Evolutionary conservation across 2,888 invertebrate genomes (phyloP), one percentile per base, ranked within the genome.

Genomic region (Troides aeacus): DNA sequence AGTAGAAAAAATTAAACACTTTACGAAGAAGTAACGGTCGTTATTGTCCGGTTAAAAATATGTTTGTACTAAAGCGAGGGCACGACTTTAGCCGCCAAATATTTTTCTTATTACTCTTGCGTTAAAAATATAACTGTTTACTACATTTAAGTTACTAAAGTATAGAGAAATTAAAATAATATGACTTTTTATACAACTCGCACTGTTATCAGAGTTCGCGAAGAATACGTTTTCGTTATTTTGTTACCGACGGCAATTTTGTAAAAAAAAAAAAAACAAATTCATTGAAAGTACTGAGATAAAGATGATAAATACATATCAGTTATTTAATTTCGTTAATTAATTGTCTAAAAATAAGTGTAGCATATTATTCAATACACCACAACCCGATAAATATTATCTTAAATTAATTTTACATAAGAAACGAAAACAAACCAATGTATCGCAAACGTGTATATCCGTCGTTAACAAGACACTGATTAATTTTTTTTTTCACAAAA

Each of bases 1-100:
- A 64, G 72, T 61, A 71, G 72, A 72, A 75, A 75, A 76, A 77
- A 76, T 73, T 17, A 76, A 74, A 53, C 73, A 63, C 59, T 72
- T 63, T 64, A 69, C 76, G 83, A 81, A 83, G 82, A 73, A 58
- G 61, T 74, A 75, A 81, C 74, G 74, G 76, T 73, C 15, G n/a
- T 71, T 39, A 66, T 74, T 74, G 69, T 65, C 56, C 42, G 36
- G 57, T 75, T 57, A n/a, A 58, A 24, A 21, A 69, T 66, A 64
- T 65, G 61, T 57, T 58, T 50, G 61, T 69, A 71, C 66, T 66
- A 62, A 21, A 72, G 74, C 76, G 77, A 77, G 74, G 71, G 64
- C 57, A 53, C n/a, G 53, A n/a, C 74, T 39, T 58, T 59, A 66
- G 70, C 66, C 46, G 50, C 56, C 50, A 56, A 66, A 59, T 59